A percentile compares a stretch with the other conserved stretches of the same genome.
Conservation (phyloP, 2,888 invertebrate species). For the Mythimna impura region DNA sequence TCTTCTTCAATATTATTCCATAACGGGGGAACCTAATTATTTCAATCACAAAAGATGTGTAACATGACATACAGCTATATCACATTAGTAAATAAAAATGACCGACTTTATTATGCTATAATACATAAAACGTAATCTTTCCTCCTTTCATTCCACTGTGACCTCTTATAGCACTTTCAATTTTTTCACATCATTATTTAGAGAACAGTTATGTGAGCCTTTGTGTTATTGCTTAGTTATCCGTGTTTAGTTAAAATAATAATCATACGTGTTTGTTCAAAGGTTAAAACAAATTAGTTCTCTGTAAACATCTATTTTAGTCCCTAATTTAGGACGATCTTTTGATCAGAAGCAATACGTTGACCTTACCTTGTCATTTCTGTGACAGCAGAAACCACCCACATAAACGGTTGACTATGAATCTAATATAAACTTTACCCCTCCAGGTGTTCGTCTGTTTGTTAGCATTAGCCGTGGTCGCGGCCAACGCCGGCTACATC, state of each 20-base stretch:
- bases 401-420: neutral
- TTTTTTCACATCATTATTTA: slow-evolving; percentile 49
- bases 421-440: slow-evolving; percentile 15
- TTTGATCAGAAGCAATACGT: neutral
- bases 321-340: neutral
- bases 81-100: slow-evolving; percentile 23
- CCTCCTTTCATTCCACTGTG: slow-evolving; percentile 48
- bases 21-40: neutral
- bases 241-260: slow-evolving; percentile 10
- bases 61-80: neutral
- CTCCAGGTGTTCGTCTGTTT: slow-evolving; percentile 86
- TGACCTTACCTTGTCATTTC: neutral
- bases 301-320: neutral
- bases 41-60: slow-evolving; percentile 18
- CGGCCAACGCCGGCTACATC: slow-evolving; percentile 80
- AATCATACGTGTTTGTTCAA: neutral
- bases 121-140: slow-evolving; percentile 34
- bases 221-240: slow-evolving; percentile 6
- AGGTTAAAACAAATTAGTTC: neutral
- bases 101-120: slow-evolving; percentile 27
- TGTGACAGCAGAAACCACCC: slow-evolving; percentile 1
- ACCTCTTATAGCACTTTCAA: slow-evolving; percentile 45
- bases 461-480: slow-evolving; percentile 82
- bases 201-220: slow-evolving; percentile 20
- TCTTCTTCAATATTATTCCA: neutral